These are phyloP conservation scores for Myiopsitta monachus DNA, from an alignment of 2,113 vertebrate genomes.

Conservation along the genomic window DNA sequence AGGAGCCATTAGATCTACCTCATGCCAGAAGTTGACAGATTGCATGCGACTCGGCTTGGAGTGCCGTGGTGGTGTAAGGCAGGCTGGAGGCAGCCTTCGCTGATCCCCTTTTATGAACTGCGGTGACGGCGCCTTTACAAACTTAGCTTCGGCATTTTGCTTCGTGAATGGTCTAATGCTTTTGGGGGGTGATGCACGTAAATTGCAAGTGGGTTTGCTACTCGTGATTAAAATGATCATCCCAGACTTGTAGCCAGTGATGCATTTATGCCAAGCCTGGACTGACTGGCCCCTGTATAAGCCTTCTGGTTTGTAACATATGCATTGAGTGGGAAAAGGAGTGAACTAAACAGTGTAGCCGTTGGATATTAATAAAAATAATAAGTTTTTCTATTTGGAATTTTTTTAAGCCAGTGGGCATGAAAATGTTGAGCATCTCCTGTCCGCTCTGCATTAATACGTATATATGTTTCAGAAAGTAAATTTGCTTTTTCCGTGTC, in stretches of 20 bases:
- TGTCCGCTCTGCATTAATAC: background rate
- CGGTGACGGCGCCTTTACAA: background rate
- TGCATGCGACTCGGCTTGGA: background rate
- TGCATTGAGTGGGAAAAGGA: background rate
- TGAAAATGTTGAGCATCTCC: background rate
- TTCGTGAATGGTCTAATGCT: background rate
- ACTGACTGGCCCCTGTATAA: background rate
- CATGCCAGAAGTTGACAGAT: background rate
- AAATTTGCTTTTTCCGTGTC: slow-evolving; percentile 77
- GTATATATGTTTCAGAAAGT: slow-evolving; percentile 64
- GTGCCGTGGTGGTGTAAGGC: background rate
- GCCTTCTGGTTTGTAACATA: background rate
- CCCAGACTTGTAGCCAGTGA: background rate
- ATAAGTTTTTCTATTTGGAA: background rate
- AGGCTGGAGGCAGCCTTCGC: background rate
- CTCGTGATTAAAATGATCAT: background rate
- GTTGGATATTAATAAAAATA: slow-evolving; percentile 33
- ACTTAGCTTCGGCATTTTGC: background rate
- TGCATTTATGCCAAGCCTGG: background rate
- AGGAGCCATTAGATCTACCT: slow-evolving; percentile 32
- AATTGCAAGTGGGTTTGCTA: background rate
- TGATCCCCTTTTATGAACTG: background rate
- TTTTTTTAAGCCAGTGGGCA: background rate
- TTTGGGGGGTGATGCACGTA: background rate
- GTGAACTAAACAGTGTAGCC: background rate